Conservation (phyloP, 2,888 invertebrate species). For the Pecten maximus region DNA sequence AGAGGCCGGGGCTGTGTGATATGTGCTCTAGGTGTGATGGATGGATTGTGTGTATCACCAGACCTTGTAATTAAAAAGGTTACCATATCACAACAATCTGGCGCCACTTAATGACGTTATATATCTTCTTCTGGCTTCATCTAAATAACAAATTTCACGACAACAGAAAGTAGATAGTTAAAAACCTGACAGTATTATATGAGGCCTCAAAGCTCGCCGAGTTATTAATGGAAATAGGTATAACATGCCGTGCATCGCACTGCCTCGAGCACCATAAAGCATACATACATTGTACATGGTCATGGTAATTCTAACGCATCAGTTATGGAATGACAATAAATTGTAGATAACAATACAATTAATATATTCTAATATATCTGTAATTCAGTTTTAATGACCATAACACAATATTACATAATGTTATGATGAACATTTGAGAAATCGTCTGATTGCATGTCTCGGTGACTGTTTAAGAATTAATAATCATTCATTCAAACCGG, state of each 20-base stretch:
- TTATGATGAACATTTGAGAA: too few species aligned
- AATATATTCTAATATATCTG: not conserved
- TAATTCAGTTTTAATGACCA: too few species aligned
- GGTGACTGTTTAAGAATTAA: too few species aligned
- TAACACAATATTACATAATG: not conserved
- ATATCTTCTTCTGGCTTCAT: slow-evolving; percentile 25
- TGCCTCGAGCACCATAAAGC: not conserved
- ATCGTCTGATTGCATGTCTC: too few species aligned
- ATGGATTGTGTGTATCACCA: slow-evolving; percentile 4
- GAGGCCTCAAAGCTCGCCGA: not conserved
- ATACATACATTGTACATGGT: too few species aligned
- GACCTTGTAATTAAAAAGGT: slow-evolving; percentile 35
- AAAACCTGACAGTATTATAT: slow-evolving; percentile 14
- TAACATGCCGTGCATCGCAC: not conserved
- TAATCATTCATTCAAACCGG: too few species aligned
- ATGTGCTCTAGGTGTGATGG: not conserved
- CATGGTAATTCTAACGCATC: not conserved
- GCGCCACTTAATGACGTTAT: slow-evolving; percentile 33
- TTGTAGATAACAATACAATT: not conserved
- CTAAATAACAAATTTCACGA: slow-evolving; percentile 35
- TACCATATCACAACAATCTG: slow-evolving; percentile 31
- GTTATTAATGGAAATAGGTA: not conserved
- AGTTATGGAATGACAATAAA: not conserved
- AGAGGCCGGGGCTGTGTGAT: slow-evolving; percentile 4
- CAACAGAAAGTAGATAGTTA: slow-evolving; percentile 15